Percentiles rank a stretch among this genome's conserved stretches.
Conservation (phyloP, 2,113 vertebrate species). For the Apodemus speciosus region DNA sequence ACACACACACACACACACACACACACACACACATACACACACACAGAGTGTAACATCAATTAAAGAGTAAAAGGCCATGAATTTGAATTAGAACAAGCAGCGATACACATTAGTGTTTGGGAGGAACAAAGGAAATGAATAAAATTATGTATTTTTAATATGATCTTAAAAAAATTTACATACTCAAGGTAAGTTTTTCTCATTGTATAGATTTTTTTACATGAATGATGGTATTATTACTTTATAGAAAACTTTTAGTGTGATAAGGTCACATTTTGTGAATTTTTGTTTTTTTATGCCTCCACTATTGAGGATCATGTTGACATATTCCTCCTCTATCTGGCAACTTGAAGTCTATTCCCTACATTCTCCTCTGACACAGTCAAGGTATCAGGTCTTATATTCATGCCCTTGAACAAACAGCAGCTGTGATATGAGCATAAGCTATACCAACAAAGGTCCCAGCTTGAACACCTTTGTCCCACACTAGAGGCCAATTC, state of each 20-base stretch:
- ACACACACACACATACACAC: not conserved
- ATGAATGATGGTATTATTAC: too few species aligned
- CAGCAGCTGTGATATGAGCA: too few species aligned
- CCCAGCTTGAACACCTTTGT: not conserved
- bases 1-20: not conserved
- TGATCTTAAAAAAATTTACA: not conserved
- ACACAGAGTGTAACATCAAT: not conserved
- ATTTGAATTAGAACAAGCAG: not conserved
- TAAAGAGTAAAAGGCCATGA: not conserved
- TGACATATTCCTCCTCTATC: too few species aligned
- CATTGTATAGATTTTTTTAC: not conserved
- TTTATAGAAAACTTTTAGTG: not conserved
- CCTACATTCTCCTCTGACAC: not conserved
- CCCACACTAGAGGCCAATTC: too few species aligned
- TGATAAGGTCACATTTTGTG: not conserved
- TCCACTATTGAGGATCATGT: not conserved
- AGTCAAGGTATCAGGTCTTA: not conserved
- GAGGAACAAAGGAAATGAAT: not conserved
- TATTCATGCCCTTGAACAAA: not conserved
- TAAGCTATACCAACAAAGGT: not conserved
- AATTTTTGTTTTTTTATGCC: not conserved
- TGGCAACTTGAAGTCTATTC: not conserved
- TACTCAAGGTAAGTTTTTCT: not conserved
- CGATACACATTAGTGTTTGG: not conserved
- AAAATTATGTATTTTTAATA: not conserved